A percentile compares a stretch with the other conserved stretches of the same genome.
phyloP scores from a whole-genome alignment of 2,888 invertebrate genomes.

The Lathronympha strigana region DNA sequence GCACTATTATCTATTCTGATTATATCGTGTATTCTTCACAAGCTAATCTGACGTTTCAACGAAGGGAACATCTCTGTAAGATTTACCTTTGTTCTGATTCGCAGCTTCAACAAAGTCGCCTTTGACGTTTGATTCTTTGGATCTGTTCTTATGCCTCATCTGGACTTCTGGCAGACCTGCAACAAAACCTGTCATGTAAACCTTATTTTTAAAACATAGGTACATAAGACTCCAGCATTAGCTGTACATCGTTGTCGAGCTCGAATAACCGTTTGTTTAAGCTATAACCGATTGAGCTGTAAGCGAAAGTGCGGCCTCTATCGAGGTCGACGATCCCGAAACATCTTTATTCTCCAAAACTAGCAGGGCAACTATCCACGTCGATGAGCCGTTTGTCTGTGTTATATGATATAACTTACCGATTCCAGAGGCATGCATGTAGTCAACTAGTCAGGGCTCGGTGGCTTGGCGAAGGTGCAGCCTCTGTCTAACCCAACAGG shows the following conservation, averaged over 20 bases:
- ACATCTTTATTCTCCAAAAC: conserved; percentile 81
- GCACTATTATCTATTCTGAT: conserved; percentile 6
- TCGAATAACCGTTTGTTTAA: not conserved
- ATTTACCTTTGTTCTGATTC: conserved; percentile 76
- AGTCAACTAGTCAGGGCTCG: no score
- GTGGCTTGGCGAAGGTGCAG: no score
- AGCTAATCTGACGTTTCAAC: conserved; percentile 17
- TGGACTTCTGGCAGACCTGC: conserved; percentile 79
- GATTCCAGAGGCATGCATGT: no score
- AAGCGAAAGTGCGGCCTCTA: conserved; percentile 80
- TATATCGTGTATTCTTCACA: conserved; percentile 9
- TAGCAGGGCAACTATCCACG: conserved; percentile 83
- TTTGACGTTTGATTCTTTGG: conserved; percentile 70
- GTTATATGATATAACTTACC: no score
- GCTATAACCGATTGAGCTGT: conserved; percentile 77
- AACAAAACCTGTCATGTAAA: conserved; percentile 43
- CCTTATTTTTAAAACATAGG: not conserved
- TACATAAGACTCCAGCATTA: no score
- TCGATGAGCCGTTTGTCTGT: conserved; percentile 83
- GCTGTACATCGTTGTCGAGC: no score
- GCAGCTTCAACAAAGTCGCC: conserved; percentile 85
- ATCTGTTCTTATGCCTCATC: conserved; percentile 76
- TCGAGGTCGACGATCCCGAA: conserved; percentile 77
- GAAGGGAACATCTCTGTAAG: conserved; percentile 15
- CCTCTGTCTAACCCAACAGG: no score